Evolutionary conservation across 2,113 vertebrate species (phyloP).

Genomic region (Serinus canaria): DNA sequence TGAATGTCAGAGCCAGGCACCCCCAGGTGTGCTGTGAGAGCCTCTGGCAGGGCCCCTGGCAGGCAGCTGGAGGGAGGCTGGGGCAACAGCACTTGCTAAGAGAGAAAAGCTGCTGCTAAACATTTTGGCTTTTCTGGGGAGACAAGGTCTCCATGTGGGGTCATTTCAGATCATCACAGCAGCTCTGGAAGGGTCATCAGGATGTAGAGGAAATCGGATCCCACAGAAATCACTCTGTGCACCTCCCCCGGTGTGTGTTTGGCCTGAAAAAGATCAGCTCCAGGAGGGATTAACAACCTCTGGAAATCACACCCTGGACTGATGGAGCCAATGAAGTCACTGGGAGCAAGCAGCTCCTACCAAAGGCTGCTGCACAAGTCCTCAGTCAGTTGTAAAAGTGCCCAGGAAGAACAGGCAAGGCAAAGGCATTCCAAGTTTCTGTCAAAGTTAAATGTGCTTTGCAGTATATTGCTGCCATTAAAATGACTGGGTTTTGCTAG

Average conservation of each 20-base stretch:
- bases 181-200: not conserved
- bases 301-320: not conserved
- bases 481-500: not conserved
- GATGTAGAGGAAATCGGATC: not conserved
- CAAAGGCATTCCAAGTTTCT: constrained; percentile 1
- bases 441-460: not conserved
- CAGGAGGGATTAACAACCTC: not conserved
- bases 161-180: not conserved
- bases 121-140: not conserved
- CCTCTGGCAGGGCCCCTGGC: not conserved
- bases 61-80: not conserved
- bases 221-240: not conserved
- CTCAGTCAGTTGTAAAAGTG: not conserved
- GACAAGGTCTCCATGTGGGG: not conserved
- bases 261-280: not conserved
- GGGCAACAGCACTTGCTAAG: not conserved
- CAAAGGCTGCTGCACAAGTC: not conserved
- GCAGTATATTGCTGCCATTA: not conserved
- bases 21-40: not conserved
- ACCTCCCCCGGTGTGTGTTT: rapidly evolving
- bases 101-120: not conserved
- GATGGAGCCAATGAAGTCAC: not conserved
- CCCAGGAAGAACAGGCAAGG: not conserved
- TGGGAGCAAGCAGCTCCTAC: not conserved
- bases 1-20: rapidly evolving